Conservation (phyloP, 92 coral and sea anemone genomes). For the Epizoanthus ramosus region DNA sequence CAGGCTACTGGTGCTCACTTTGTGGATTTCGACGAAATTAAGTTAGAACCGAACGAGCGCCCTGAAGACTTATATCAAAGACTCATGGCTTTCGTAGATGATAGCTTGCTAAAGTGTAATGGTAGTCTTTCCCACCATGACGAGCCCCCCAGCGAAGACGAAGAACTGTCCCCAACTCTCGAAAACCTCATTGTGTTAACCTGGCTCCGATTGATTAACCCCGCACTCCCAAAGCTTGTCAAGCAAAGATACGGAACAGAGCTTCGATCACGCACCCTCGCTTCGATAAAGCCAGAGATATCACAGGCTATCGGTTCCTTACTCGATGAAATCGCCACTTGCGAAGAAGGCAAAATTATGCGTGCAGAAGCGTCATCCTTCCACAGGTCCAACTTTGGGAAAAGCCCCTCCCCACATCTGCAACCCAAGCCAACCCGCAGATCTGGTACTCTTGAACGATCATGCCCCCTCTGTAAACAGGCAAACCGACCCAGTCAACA, state of each 20-base stretch:
- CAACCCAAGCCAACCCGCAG: slow-evolving; percentile 21
- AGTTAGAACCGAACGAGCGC: too few species aligned
- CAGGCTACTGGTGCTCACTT: too few species aligned
- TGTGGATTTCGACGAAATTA: too few species aligned
- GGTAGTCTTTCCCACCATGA: slow-evolving; percentile 1
- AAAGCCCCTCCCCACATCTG: not conserved
- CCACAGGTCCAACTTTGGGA: not conserved
- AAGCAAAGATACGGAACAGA: slow-evolving; percentile 46
- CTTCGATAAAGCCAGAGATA: slow-evolving; percentile 51
- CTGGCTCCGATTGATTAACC: slow-evolving; percentile 44
- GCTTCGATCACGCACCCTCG: slow-evolving; percentile 39
- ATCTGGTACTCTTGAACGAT: slow-evolving; percentile 1
- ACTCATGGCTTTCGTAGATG: slow-evolving; percentile 1
- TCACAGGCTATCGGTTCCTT: slow-evolving; percentile 47
- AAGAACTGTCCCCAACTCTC: slow-evolving; percentile 2
- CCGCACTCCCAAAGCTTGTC: slow-evolving; percentile 33
- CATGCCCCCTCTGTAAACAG: too few species aligned
- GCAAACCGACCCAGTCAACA: too few species aligned
- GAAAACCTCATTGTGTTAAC: slow-evolving; percentile 33
- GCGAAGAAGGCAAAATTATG: slow-evolving; percentile 44
- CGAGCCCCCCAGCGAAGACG: not conserved
- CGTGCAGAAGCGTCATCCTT: slow-evolving; percentile 15
- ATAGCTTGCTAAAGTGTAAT: not conserved
- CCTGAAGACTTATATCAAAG: too few species aligned
- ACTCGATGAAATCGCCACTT: slow-evolving; percentile 27